Evolutionary conservation across 2,113 vertebrate genomes (phyloP), one percentile per base, ranked within the genome.

Genomic region (Myxocyprinus asiaticus): DNA sequence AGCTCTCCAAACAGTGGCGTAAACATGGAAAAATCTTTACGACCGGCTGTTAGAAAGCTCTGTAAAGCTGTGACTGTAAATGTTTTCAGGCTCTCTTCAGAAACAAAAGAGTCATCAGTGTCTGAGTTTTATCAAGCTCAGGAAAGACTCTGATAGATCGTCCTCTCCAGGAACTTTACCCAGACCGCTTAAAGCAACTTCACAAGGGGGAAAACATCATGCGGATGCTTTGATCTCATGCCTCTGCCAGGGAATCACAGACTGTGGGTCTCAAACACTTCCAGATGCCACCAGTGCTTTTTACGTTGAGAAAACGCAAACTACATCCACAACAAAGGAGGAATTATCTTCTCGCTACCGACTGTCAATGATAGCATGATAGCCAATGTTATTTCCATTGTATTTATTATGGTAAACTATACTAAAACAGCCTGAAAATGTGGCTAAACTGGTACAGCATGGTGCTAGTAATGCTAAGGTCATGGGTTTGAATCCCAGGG

Each of bases 261-360:
- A 53, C 55, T 68, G 55, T 8, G 6, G 55, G 55, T 14, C 42
- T 43, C 9, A 72, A 63, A 82, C 64, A 68, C 48, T 79, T 74
- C 81, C 81, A 82, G 81, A 82, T 75, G 81, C 78, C 69, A 53
- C 56, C 14, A 2, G 48, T 2, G 17, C 17, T 61, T 14, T 66
- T 56, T 69, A 67, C 22, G 12, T 55, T 66, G 77, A 15, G 45
- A 53, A 61, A 64, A 71, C 5, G n/a, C 22, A 22, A 77, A 15
- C 10, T 8, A 58, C 17, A 73, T 48, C 42, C 70, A 47, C 9
- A 15, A 48, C 56, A 48, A 45, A 61, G 9, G 1, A 1, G 22
- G n/a, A 47, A 15, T 4, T 72, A 7, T 59, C 9, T 33, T 12
- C 17, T 73, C 6, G n/a, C 70, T 45, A 45, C 42, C 3, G 70